Percentiles rank a stretch among this genome's conserved stretches.
Conservation (phyloP, 2,797 vertebrate genomes). For the Clarias platycephalus region DNA sequence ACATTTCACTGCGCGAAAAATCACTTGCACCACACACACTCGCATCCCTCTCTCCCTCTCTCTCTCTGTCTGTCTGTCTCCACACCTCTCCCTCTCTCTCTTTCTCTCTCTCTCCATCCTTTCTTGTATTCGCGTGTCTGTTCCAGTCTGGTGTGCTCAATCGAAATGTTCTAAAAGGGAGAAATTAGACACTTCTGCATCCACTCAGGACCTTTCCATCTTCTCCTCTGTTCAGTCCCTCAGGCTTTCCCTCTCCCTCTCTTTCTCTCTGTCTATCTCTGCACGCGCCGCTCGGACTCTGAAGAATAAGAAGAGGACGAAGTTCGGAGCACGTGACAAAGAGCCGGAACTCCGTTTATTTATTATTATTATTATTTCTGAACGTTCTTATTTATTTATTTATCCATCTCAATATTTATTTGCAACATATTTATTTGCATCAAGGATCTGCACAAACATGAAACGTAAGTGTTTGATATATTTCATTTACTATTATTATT, state of each 20-base stretch:
- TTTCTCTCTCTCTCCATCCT: slow-evolving; percentile 65
- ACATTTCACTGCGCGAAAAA: slow-evolving; percentile 85
- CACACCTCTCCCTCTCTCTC: slow-evolving; percentile 50
- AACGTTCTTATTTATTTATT: slow-evolving; percentile 49
- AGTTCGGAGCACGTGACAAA: slow-evolving; percentile 76
- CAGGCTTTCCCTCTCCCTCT: slow-evolving; percentile 36
- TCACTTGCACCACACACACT: slow-evolving; percentile 78
- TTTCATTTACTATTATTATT: neutral
- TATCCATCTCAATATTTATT: slow-evolving; percentile 65
- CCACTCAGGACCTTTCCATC: slow-evolving; percentile 39
- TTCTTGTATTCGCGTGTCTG: slow-evolving; percentile 52
- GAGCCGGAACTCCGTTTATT: slow-evolving; percentile 72
- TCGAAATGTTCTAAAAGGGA: slow-evolving; percentile 25
- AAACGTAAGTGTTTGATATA: slow-evolving; percentile 74
- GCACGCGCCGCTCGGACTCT: slow-evolving; percentile 61
- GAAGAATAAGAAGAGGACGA: slow-evolving; percentile 59
- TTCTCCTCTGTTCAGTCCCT: slow-evolving; percentile 56
- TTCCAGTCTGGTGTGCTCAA: slow-evolving; percentile 7
- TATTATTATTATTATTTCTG: slow-evolving; percentile 52
- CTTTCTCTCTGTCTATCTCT: slow-evolving; percentile 62
- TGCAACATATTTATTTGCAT: slow-evolving; percentile 57
- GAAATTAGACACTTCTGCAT: slow-evolving; percentile 29
- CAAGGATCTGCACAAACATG: slow-evolving; percentile 76
- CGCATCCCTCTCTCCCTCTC: slow-evolving; percentile 68
- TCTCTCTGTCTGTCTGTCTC: slow-evolving; percentile 59